A percentile compares a stretch with the other conserved stretches of the same genome.
Conservation (phyloP, 2,888 invertebrate genomes). For the Meiosimyza decipiens region DNA sequence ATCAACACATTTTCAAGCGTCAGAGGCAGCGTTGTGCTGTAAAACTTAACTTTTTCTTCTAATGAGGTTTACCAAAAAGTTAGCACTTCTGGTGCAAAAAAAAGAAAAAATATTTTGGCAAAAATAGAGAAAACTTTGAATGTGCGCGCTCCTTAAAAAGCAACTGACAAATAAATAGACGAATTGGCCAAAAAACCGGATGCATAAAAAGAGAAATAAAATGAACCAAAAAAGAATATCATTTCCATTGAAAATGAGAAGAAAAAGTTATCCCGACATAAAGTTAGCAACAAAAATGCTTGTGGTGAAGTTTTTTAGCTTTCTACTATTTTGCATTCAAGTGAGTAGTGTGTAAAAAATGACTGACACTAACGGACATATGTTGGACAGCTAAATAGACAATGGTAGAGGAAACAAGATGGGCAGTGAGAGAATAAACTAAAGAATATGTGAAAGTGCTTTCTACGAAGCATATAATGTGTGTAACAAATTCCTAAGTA, state of each 20-base stretch:
- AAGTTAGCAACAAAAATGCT: constrained; percentile 1
- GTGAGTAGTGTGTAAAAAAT: too few species aligned
- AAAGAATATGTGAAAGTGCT: too few species aligned
- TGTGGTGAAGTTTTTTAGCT: not conserved
- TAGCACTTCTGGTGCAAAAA: not conserved
- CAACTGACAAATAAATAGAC: not conserved
- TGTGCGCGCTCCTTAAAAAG: not conserved
- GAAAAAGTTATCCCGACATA: not conserved
- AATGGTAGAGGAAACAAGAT: not conserved
- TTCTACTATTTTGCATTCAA: too few species aligned
- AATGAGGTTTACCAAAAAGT: constrained; percentile 19
- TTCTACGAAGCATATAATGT: too few species aligned
- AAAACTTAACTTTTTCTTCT: not conserved
- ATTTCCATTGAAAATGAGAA: not conserved
- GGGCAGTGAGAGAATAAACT: not conserved
- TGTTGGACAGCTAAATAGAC: constrained; percentile 7
- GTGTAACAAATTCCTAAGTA: too few species aligned
- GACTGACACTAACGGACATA: constrained; percentile 3
- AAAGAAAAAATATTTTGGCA: too few species aligned
- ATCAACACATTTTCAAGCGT: not conserved
- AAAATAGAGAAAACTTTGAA: not conserved
- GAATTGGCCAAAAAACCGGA: not conserved
- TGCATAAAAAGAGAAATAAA: not conserved
- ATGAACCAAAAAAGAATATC: not conserved
- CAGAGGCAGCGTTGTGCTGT: not conserved